These are phyloP conservation scores for Oopsacas minuta DNA, from an alignment of 37 sponge, comb jelly and placozoan genomes.

Conservation along the genomic window DNA sequence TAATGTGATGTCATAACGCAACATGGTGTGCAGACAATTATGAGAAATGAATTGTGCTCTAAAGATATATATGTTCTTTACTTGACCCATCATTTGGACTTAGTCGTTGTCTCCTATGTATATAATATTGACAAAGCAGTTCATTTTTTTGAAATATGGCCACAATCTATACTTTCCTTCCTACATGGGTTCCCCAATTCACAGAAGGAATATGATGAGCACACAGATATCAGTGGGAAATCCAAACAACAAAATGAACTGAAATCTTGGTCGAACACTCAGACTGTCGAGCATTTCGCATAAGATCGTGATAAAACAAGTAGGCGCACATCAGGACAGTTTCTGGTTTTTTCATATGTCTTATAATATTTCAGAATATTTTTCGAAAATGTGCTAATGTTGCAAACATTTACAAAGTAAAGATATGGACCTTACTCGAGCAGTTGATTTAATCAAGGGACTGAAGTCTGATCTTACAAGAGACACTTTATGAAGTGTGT, in stretches of 20 bases:
- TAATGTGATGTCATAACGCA: too few species aligned
- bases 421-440: not conserved
- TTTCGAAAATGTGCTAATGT: too few species aligned
- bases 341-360: too few species aligned
- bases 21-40: not conserved
- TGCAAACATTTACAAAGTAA: too few species aligned
- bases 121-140: not conserved
- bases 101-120: not conserved
- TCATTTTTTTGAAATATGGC: not conserved
- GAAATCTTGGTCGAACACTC: not conserved
- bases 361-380: too few species aligned
- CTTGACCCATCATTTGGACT: not conserved
- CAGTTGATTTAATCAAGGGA: not conserved
- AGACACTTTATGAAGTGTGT: not conserved
- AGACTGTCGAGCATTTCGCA: too few species aligned
- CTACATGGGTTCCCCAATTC: not conserved
- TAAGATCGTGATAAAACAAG: too few species aligned
- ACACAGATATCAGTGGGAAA: not conserved
- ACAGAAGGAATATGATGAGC: not conserved
- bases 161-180: not conserved
- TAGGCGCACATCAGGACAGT: too few species aligned
- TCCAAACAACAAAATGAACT: not conserved
- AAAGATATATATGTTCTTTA: not conserved
- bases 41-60: not conserved
- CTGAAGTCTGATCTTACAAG: not conserved